Evolutionary conservation across 64 coral and sea anemone species (phyloP).

Genomic region (Catalaphyllia jardinei): DNA sequence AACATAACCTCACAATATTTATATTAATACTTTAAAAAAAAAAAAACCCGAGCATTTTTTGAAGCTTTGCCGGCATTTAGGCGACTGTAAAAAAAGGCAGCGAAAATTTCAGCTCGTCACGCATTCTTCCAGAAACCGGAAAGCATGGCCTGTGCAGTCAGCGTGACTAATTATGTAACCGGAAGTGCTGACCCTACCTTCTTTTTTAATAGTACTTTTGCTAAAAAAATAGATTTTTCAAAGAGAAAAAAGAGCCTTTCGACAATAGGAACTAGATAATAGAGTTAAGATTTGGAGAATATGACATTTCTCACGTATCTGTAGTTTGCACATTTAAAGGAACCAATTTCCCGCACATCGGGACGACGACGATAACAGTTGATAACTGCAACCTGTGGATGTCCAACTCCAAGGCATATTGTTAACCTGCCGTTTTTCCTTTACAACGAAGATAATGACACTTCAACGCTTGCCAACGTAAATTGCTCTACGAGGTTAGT

Average conservation of each 20-base stretch:
- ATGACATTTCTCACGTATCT: no score
- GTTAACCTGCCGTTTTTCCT: conserved; percentile 16
- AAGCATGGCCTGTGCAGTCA: conserved; percentile 33
- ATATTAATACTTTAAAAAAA: conserved; percentile 10
- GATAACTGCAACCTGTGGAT: conserved; percentile 31
- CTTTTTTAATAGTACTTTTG: conserved; percentile 35
- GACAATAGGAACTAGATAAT: conserved; percentile 23
- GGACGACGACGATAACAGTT: no score
- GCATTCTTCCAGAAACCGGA: conserved; percentile 13
- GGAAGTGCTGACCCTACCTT: conserved; percentile 29
- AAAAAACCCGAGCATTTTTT: conserved; percentile 6
- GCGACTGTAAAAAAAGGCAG: conserved; percentile 30
- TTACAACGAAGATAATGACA: background rate
- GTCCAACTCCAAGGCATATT: conserved; percentile 34
- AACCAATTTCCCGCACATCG: background rate
- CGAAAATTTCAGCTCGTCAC: conserved; percentile 22
- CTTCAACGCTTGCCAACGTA: conserved; percentile 23
- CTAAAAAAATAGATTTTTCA: no score
- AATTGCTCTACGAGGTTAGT: conserved; percentile 58
- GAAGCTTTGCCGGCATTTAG: conserved; percentile 13
- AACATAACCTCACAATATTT: conserved; percentile 41
- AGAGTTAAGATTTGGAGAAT: conserved; percentile 16
- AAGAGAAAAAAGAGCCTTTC: conserved; percentile 35
- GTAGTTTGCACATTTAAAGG: no score
- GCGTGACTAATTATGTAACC: conserved; percentile 37